phyloP scores from a whole-genome alignment of 2,888 invertebrate genomes.

The Stenichneumon culpator region DNA sequence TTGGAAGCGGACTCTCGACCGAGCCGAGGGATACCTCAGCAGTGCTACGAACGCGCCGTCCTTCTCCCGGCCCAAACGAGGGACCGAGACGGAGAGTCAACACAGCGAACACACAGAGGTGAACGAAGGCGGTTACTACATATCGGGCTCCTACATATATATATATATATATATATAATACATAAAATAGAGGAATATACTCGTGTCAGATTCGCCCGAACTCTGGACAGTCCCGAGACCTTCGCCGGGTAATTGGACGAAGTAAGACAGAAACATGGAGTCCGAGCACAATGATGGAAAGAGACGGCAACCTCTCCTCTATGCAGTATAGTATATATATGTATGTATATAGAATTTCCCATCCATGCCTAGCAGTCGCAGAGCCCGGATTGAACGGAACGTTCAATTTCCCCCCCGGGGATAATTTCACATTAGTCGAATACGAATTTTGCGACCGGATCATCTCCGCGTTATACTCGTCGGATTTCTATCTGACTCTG shows the following conservation, averaged over 20 bases:
- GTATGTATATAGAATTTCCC: slow-evolving; percentile 1
- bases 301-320: background rate
- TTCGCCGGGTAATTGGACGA: slow-evolving; percentile 32
- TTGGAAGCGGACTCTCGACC: slow-evolving; percentile 32
- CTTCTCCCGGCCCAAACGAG: background rate
- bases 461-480: background rate
- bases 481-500: background rate
- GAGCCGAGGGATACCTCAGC: slow-evolving; percentile 21
- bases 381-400: slow-evolving; percentile 8
- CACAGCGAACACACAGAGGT: background rate
- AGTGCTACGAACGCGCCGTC: background rate
- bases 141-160: slow-evolving; percentile 1
- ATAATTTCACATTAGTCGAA: slow-evolving; percentile 32
- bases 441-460: background rate
- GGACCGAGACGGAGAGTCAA: background rate
- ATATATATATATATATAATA: slow-evolving; percentile 9
- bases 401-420: background rate
- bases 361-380: background rate
- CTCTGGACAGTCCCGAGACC: slow-evolving; percentile 8
- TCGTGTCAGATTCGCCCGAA: slow-evolving; percentile 28
- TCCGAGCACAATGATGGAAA: background rate
- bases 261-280: slow-evolving; percentile 4
- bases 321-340: background rate
- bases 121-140: slow-evolving; percentile 1
- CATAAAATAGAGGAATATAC: background rate